These are phyloP conservation scores for Neoitamus cyanurus DNA, from an alignment of 2,888 invertebrate genomes.

Conservation along the genomic window DNA sequence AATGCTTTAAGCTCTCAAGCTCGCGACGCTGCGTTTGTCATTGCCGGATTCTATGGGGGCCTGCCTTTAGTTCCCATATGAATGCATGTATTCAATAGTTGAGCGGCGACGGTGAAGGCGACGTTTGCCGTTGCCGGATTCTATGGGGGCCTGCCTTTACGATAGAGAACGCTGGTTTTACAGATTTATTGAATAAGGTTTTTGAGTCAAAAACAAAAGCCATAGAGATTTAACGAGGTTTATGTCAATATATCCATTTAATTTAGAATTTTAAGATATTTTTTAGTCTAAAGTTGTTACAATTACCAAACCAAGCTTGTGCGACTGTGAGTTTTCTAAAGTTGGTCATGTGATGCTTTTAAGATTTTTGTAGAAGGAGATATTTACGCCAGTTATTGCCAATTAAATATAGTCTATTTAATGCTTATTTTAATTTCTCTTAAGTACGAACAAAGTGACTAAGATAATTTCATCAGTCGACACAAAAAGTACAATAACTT, in stretches of 20 bases:
- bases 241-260: neutral
- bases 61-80: too few relatives aligned
- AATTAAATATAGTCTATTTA: neutral
- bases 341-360: neutral
- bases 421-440: neutral
- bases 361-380: neutral
- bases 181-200: neutral
- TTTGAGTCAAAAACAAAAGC: neutral
- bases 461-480: neutral
- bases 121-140: too few relatives aligned
- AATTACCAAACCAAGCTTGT: neutral
- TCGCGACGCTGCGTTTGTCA: too few relatives aligned
- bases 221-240: neutral
- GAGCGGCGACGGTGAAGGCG: too few relatives aligned
- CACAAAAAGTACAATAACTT: constrained; percentile 15
- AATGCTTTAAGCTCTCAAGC: too few relatives aligned
- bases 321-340: neutral
- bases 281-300: neutral
- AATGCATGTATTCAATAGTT: too few relatives aligned
- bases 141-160: too few relatives aligned
- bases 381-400: neutral
- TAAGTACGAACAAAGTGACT: neutral
- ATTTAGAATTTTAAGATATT: neutral
- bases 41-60: too few relatives aligned
- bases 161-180: neutral